Base-by-base conservation (phyloP, 2,888 invertebrate genomes). In the Zootermopsis nevadensis region DNA sequence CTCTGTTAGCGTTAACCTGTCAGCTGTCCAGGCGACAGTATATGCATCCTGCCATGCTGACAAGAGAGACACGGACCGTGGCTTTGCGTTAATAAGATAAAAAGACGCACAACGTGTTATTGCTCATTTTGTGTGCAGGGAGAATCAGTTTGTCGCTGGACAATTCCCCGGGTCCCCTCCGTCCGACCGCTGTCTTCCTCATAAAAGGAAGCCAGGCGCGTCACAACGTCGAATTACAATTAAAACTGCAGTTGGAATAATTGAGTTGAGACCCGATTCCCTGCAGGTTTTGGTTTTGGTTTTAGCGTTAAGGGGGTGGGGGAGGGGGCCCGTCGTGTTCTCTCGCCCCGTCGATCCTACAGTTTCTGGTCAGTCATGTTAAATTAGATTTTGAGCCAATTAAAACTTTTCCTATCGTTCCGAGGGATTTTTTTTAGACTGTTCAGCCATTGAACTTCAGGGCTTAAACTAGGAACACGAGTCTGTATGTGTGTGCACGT, bases 361-460 rank as follows among this genome's bases (percentile, higher is more conserved):
- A 80, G 31, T 81, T 81, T 72, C 83, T 82, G 84, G 84, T 85
- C 84, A 85, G 83, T 85, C 84, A 85, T 85, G 84, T 85, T 85
- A 85, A 85, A 85, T 85, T 83, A 85, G 84, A 82, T 85, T 83
- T 82, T 77, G 79, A 83, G 83, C 83, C 84, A 85, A 85, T 85
- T 85, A 83, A 85, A 85, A 85, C 82, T 85, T 85, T 85, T 60
- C 83, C 84, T 84, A 82, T 84, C 82, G 84, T 79, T 31, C 66
- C 79, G 24, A 66, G 60, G 55, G 79, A 79, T 76, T 72, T 82
- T 82, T 74, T 74, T 74, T 74, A 74, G n/a, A 7, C 74, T 33
- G 69, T 69, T 48, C 77, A 33, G 35, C 79, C 60, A 79, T 35
- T 79, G 79, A 35, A 66, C 79, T 79, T 66, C 60, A 79, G 79